Evolutionary conservation across 2,113 vertebrate species (phyloP).

Genomic region (Catharus minimus): DNA sequence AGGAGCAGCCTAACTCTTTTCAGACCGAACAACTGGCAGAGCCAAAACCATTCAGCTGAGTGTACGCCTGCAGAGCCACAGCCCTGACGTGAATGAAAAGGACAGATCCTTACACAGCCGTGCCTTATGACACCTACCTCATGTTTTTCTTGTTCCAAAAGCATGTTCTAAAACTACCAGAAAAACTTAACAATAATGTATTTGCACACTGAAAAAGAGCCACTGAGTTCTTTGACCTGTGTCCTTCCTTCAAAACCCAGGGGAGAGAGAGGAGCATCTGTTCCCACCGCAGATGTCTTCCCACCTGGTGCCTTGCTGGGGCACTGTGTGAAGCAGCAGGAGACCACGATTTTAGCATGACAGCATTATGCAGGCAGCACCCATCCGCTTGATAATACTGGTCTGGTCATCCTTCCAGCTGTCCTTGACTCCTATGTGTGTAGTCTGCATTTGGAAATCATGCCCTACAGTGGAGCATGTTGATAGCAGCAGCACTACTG

Average conservation of each 20-base stretch:
- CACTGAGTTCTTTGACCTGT: not conserved
- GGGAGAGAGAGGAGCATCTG: not conserved
- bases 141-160: not conserved
- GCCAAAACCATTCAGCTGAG: not conserved
- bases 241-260: not conserved
- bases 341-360: accelerated
- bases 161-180: not conserved
- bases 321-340: not conserved
- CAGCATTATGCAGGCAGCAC: not conserved
- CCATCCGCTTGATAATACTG: not conserved
- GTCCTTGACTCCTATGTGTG: accelerated
- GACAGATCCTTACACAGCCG: accelerated
- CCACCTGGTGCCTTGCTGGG: accelerated
- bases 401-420: not conserved
- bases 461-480: accelerated
- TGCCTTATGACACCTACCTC: not conserved
- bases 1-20: not conserved
- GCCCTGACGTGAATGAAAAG: not conserved
- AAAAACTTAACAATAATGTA: not conserved
- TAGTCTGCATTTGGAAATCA: not conserved
- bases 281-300: not conserved
- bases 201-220: not conserved
- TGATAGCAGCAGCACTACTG: not conserved
- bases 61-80: not conserved
- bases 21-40: not conserved